Evolutionary conservation across 2,888 invertebrate species (phyloP).

Genomic region (Heteromurus nitidus): DNA sequence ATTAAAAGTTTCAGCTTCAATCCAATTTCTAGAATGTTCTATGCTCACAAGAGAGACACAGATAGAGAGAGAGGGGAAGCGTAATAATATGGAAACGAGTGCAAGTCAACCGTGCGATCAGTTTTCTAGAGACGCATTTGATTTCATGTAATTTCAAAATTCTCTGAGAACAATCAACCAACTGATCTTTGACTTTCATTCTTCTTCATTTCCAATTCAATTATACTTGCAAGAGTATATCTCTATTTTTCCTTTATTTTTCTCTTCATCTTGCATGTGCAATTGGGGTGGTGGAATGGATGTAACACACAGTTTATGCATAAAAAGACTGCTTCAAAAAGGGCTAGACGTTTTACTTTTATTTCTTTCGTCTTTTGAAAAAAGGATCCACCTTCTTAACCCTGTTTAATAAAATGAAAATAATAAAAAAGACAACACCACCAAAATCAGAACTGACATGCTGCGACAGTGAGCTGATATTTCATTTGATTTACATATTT

Average conservation of each 20-base stretch:
- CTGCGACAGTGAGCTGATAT: constrained; percentile 61
- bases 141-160: too few relatives aligned
- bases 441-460: constrained; percentile 60
- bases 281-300: background rate
- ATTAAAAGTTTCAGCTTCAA: too few relatives aligned
- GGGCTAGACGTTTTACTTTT: constrained; percentile 10
- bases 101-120: too few relatives aligned
- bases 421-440: constrained; percentile 10
- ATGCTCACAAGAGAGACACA: too few relatives aligned
- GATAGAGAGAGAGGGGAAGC: too few relatives aligned
- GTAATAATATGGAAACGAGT: too few relatives aligned
- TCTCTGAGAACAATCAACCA: background rate
- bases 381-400: constrained; percentile 16
- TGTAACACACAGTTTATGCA: constrained; percentile 15
- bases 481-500: constrained; percentile 60
- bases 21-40: too few relatives aligned
- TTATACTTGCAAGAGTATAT: background rate
- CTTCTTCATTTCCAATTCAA: constrained; percentile 4
- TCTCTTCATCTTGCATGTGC: constrained; percentile 2
- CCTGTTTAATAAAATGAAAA: background rate
- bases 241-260: too few relatives aligned
- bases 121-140: too few relatives aligned
- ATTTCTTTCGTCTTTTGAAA: background rate
- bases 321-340: background rate
- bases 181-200: constrained; percentile 1